A percentile compares a stretch with the other conserved stretches of the same genome.
Evolutionary conservation across 2,113 vertebrate species (phyloP).

Genomic region (Emberiza fucata): DNA sequence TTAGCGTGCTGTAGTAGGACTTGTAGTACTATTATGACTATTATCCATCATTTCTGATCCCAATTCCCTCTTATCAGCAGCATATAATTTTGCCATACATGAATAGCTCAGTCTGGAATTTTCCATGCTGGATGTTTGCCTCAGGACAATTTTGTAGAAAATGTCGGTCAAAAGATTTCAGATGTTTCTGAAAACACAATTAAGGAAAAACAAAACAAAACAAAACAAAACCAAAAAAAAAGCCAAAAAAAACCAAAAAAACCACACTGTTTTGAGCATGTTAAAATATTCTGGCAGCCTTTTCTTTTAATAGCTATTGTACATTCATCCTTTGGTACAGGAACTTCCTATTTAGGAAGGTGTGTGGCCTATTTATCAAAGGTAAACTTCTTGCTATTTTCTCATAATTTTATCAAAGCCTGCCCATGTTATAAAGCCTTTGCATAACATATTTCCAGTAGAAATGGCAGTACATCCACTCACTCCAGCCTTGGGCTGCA

Average conservation of each 20-base stretch:
- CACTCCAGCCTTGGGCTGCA: background rate
- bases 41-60: background rate
- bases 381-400: background rate
- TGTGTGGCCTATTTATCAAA: background rate
- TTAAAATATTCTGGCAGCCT: background rate
- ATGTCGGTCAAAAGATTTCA: background rate
- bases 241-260: background rate
- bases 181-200: background rate
- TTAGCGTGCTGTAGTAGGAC: background rate
- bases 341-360: background rate
- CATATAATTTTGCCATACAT: background rate
- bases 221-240: no score
- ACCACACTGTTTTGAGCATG: background rate
- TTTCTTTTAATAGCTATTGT: background rate
- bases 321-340: background rate
- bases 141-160: background rate
- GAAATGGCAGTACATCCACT: background rate
- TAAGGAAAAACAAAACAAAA: background rate
- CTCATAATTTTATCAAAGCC: background rate
- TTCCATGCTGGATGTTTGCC: constrained; percentile 1
- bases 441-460: background rate
- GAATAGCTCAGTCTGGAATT: background rate
- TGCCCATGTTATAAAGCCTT: background rate
- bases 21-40: background rate
- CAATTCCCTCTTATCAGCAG: background rate